phyloP scores from a whole-genome alignment of 2,888 invertebrate species.

The Pammene fasciana region DNA sequence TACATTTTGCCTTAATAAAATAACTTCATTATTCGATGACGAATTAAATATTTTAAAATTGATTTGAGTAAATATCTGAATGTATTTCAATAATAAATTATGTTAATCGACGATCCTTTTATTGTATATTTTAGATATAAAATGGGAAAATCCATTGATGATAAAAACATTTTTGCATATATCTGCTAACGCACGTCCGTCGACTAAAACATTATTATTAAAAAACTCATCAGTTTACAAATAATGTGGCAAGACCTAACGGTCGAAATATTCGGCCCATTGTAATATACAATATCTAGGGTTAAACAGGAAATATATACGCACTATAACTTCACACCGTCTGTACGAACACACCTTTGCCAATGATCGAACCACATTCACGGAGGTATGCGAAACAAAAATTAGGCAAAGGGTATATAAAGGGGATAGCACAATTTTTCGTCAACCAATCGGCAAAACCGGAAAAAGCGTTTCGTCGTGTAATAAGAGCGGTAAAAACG shows the following conservation, averaged over 20 bases:
- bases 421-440: too few species aligned
- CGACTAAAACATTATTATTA: constrained; percentile 13
- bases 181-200: neutral
- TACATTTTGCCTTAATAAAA: constrained; percentile 38
- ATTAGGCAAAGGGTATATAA: too few species aligned
- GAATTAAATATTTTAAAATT: constrained; percentile 7
- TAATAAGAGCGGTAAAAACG: too few species aligned
- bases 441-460: too few species aligned
- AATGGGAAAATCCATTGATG: neutral
- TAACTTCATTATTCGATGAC: constrained; percentile 27
- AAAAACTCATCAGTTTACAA: constrained; percentile 15
- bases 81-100: constrained; percentile 1
- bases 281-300: constrained; percentile 7
- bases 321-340: constrained; percentile 22
- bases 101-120: constrained; percentile 17
- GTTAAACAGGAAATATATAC: constrained; percentile 12
- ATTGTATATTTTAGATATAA: neutral
- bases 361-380: neutral
- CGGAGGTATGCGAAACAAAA: neutral
- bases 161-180: neutral
- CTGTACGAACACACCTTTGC: neutral
- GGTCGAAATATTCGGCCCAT: constrained; percentile 1
- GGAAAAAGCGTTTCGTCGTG: too few species aligned
- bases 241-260: constrained; percentile 33
- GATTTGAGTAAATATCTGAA: constrained; percentile 11